A percentile compares a stretch with the other conserved stretches of the same genome.
These are phyloP conservation scores for Gasterosteus nipponicus DNA, from an alignment of 2,113 vertebrate genomes.

Conservation along the genomic window DNA sequence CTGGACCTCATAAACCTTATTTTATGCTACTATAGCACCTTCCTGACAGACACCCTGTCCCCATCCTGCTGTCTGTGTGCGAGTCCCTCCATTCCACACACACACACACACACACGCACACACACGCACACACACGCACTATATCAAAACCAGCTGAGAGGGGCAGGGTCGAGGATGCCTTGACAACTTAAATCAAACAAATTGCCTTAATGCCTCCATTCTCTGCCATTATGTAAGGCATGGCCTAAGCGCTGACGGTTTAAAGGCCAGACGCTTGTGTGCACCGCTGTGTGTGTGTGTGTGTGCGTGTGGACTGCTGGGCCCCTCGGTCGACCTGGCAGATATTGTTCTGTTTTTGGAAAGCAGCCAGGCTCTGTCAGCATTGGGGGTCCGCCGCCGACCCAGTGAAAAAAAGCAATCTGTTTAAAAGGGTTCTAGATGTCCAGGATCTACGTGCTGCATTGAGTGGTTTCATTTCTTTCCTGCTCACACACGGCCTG, in stretches of 20 bases:
- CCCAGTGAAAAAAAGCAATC: slow-evolving; percentile 30
- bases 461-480: slow-evolving; percentile 62
- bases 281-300: slow-evolving; percentile 21
- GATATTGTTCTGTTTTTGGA: slow-evolving; percentile 76
- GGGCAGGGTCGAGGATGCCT: slow-evolving; percentile 67
- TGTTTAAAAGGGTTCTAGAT: slow-evolving; percentile 65
- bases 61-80: slow-evolving; percentile 29
- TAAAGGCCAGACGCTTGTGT: slow-evolving; percentile 70
- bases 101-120: slow-evolving; percentile 21
- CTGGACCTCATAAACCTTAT: slow-evolving; percentile 28
- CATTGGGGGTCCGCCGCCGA: slow-evolving; percentile 52
- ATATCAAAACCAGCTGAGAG: slow-evolving; percentile 78
- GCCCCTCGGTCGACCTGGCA: slow-evolving; percentile 78
- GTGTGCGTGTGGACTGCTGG: slow-evolving; percentile 46
- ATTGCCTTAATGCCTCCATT: slow-evolving; percentile 81
- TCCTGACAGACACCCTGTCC: slow-evolving; percentile 9
- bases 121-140: slow-evolving; percentile 10
- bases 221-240: slow-evolving; percentile 80
- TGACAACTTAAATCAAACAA: slow-evolving; percentile 83
- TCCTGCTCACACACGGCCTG: slow-evolving; percentile 56
- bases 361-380: slow-evolving; percentile 73
- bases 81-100: slow-evolving; percentile 8
- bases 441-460: slow-evolving; percentile 59
- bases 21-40: slow-evolving; percentile 40
- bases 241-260: slow-evolving; percentile 69